A percentile compares a stretch with the other conserved stretches of the same genome.
Evolutionary conservation across 2,888 invertebrate species (phyloP).

Genomic region (Agrilus biguttatus): DNA sequence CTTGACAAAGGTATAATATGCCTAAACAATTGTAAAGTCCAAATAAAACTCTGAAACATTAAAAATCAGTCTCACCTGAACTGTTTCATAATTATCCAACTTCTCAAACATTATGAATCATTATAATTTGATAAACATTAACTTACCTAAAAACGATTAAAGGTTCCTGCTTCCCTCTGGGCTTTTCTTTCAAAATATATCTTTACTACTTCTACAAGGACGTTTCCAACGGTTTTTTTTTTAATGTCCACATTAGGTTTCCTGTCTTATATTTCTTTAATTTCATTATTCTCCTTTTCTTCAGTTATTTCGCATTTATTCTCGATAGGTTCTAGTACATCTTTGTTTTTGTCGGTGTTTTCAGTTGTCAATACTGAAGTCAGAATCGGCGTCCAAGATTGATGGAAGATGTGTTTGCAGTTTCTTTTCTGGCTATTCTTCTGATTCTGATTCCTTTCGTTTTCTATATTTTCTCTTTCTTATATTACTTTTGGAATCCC

Average conservation of each 20-base stretch:
- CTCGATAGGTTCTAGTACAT: constrained; percentile 11
- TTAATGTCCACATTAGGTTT: constrained; percentile 52
- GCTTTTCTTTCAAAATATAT: constrained; percentile 64
- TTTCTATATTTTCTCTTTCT: constrained; percentile 41
- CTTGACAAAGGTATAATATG: no score
- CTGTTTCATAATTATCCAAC: no score
- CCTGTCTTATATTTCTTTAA: constrained; percentile 7
- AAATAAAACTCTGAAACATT: no score
- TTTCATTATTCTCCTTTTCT: constrained; percentile 5
- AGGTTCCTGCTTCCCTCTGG: constrained; percentile 17
- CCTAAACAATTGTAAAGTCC: no score
- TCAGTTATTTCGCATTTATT: constrained; percentile 11
- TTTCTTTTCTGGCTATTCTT: constrained; percentile 29
- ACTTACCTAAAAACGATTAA: not conserved
- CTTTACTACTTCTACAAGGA: constrained; percentile 60
- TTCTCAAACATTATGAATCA: no score
- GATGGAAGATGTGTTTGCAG: constrained; percentile 36
- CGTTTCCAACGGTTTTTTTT: constrained; percentile 67
- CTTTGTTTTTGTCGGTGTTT: constrained; percentile 10
- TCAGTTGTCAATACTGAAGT: constrained; percentile 46
- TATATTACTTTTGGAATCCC: constrained; percentile 2
- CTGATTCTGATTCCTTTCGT: constrained; percentile 33
- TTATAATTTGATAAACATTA: no score
- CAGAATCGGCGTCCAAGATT: constrained; percentile 58
- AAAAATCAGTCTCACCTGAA: no score